These are phyloP conservation scores for Pangasius djambal DNA, from an alignment of 2,797 vertebrate species.

Conservation along the genomic window DNA sequence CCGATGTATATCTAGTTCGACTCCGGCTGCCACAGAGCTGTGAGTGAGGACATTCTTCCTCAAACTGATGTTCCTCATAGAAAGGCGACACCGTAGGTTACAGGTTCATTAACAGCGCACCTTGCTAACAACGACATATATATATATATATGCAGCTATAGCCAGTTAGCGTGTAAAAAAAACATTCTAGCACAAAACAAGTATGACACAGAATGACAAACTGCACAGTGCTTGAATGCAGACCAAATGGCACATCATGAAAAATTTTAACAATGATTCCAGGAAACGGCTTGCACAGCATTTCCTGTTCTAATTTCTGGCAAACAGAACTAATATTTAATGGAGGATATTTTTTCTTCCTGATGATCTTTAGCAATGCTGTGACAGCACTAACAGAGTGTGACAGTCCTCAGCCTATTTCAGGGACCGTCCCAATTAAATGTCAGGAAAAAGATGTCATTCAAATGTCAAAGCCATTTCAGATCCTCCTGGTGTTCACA, in stretches of 20 bases:
- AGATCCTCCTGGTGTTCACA: constrained; percentile 45
- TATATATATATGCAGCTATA: too few relatives aligned
- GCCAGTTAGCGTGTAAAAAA: not conserved
- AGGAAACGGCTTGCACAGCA: constrained; percentile 24
- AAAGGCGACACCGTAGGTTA: not conserved
- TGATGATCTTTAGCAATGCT: not conserved
- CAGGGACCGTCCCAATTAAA: constrained; percentile 59
- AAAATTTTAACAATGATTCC: constrained; percentile 29
- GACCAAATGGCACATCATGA: constrained; percentile 36
- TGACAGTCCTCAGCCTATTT: not conserved
- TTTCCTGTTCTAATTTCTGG: constrained; percentile 19
- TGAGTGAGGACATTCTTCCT: not conserved
- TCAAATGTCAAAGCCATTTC: constrained; percentile 62
- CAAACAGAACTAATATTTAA: not conserved
- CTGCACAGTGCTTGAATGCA: constrained; percentile 19
- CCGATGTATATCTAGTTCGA: not conserved
- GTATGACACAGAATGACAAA: not conserved
- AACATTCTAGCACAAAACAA: not conserved
- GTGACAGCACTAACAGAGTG: constrained; percentile 11
- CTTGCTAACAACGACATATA: not conserved
- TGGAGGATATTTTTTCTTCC: not conserved
- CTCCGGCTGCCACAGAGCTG: not conserved
- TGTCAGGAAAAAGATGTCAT: constrained; percentile 61
- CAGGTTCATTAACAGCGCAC: not conserved
- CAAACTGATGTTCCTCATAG: not conserved